These are phyloP conservation scores for Herpailurus yagouaroundi DNA, from an alignment of 2,113 vertebrate genomes.

Conservation along the genomic window DNA sequence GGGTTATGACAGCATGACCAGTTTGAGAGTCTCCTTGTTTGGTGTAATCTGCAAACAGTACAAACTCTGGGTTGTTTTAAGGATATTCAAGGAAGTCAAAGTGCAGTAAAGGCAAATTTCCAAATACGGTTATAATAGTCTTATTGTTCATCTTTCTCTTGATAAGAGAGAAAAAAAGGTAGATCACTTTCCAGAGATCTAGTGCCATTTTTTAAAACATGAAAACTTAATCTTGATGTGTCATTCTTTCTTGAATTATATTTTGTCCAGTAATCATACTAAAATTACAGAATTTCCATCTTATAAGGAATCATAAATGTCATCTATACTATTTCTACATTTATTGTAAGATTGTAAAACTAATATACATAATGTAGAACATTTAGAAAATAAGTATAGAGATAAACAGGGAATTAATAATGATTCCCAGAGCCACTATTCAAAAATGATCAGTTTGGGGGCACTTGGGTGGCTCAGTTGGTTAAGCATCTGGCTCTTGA, in stretches of 20 bases:
- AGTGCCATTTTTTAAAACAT: not conserved
- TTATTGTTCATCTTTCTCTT: not conserved
- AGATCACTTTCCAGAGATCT: not conserved
- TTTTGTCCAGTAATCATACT: not conserved
- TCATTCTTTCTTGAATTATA: not conserved
- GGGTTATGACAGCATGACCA: not conserved
- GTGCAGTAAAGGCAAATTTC: not conserved
- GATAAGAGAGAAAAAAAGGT: not conserved
- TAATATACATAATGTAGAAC: not conserved
- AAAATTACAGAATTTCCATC: not conserved
- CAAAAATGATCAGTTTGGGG: not conserved
- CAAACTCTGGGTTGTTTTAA: not conserved
- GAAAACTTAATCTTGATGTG: not conserved
- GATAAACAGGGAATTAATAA: not conserved
- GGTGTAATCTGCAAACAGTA: not conserved
- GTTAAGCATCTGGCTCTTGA: too few relatives aligned
- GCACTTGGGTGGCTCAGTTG: too few relatives aligned
- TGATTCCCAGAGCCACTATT: not conserved
- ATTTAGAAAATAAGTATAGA: not conserved
- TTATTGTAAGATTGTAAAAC: not conserved
- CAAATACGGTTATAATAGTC: not conserved
- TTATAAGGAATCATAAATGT: not conserved
- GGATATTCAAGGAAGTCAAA: not conserved
- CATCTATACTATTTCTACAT: not conserved
- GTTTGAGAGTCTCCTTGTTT: not conserved